Evolutionary conservation across 2,888 invertebrate genomes (phyloP).

Genomic region (Eurytoma californica): DNA sequence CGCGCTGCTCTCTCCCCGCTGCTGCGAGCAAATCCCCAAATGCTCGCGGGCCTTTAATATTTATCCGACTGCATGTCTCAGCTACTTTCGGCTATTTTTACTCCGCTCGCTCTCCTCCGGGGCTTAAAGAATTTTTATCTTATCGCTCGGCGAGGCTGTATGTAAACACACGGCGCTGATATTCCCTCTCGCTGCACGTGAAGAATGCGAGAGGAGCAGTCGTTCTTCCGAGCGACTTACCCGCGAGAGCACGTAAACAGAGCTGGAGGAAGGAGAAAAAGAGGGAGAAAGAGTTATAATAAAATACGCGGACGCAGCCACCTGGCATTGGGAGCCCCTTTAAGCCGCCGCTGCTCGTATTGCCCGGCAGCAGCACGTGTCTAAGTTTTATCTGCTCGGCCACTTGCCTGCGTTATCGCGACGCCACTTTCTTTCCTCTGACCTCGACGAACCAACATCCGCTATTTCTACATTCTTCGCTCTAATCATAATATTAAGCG

Average conservation of each 20-base stretch:
- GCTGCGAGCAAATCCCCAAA: neutral
- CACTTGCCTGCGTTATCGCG: no score
- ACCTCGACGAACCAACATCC: no score
- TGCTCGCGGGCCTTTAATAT: neutral
- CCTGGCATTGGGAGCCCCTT: no score
- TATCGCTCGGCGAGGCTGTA: constrained; percentile 13
- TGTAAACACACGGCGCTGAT: constrained; percentile 21
- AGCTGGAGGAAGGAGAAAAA: no score
- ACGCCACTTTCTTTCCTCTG: no score
- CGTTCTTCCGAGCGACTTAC: neutral
- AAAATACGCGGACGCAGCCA: neutral
- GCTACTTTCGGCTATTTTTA: neutral
- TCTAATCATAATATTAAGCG: no score
- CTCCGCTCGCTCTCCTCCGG: neutral
- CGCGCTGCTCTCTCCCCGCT: neutral
- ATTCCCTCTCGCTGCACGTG: neutral
- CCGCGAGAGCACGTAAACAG: no score
- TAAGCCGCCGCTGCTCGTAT: no score
- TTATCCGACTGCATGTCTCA: neutral
- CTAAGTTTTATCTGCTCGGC: no score
- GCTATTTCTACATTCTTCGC: no score
- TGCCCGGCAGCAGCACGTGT: no score
- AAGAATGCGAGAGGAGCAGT: neutral
- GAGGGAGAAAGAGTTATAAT: neutral
- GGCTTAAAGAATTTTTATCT: constrained; percentile 36